Percentiles rank a stretch among this genome's conserved stretches.
Evolutionary conservation across 2,888 invertebrate genomes (phyloP).

Genomic region (Congeria kusceri): DNA sequence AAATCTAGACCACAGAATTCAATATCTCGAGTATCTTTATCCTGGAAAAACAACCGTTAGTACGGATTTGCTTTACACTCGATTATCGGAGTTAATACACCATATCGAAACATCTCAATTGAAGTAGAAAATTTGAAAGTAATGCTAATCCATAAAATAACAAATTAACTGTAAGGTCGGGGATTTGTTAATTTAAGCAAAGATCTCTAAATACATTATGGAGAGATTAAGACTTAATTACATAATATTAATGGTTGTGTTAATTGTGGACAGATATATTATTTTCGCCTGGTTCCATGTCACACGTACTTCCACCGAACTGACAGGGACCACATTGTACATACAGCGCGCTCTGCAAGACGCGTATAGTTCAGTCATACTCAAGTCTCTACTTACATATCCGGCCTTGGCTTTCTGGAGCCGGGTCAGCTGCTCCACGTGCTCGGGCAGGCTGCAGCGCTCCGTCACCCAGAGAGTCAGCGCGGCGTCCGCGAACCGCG

Average conservation of each 20-base stretch:
- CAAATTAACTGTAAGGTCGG: background rate
- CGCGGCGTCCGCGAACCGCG: conserved; percentile 71
- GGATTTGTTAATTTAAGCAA: background rate
- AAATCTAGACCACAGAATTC: conserved; percentile 1
- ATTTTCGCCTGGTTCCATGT: too few species aligned
- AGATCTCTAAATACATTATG: too few species aligned
- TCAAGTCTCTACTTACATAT: conserved; percentile 72
- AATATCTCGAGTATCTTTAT: background rate
- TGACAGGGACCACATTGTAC: too few species aligned
- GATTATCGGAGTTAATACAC: background rate
- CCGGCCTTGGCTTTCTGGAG: conserved; percentile 69
- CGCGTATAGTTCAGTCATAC: too few species aligned
- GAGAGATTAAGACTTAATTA: background rate
- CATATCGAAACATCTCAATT: background rate
- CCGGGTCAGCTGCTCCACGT: conserved; percentile 76
- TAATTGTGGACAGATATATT: too few species aligned
- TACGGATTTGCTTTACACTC: background rate
- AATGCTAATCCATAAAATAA: background rate
- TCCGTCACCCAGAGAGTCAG: conserved; percentile 71
- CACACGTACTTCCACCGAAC: too few species aligned
- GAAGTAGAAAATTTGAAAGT: background rate
- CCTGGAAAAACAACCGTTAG: background rate
- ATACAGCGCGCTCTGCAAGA: too few species aligned
- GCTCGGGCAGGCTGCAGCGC: conserved; percentile 72
- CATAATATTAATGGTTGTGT: too few species aligned